Base-by-base conservation (phyloP, 2,113 vertebrate species). In the Hemibagrus wyckioides region DNA sequence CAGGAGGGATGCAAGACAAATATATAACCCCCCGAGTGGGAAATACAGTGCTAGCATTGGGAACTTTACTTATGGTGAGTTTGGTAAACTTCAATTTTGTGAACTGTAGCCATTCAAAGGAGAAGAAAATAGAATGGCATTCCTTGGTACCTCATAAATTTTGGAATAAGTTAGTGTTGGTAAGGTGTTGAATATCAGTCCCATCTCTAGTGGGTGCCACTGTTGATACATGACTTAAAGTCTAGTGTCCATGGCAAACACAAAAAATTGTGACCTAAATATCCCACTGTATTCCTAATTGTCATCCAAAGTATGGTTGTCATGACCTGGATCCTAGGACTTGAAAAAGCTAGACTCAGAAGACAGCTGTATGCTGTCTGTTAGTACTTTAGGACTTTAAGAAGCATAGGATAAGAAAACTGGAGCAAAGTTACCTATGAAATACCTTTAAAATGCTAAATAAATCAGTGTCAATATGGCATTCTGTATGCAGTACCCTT, bases 21-120 rank as follows among this genome's bases (percentile, higher is more conserved):
- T 99, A 90, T 99, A 99, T 92, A 99, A 99, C 82, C 98, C 99
- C 57, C 98, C 98, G 83, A 99, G 98, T 90, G 99, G 98, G 80
- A 99, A 99, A 92, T 99, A 98, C 93, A 99, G 99, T 88, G 97
- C 97, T 90, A 96, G 96, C 86, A 94, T 99, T 88, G 94, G 98
- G 44, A 97, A 97, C 89, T 98, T 99, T 92, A 96, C 94, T 86
- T 97, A 99, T 0, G 99, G 98, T 99, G 92, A 97, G 91, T 44
- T 36, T 21, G 1, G 8, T 73, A 19, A 39, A 39, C 76, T 65
- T 76, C 39, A 54, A 8, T 21, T 30, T 23, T 54, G 52, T 21
- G n/a, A 54, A 15, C n/a, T 54, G 76, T 50, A 50, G 3, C 25
- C 73, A 48, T 48, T 44, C 3, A 44, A 48, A 7, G 41, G 21